Base-by-base conservation (phyloP, 1,140 invertebrate genomes). In the Calliopsis andreniformis region DNA sequence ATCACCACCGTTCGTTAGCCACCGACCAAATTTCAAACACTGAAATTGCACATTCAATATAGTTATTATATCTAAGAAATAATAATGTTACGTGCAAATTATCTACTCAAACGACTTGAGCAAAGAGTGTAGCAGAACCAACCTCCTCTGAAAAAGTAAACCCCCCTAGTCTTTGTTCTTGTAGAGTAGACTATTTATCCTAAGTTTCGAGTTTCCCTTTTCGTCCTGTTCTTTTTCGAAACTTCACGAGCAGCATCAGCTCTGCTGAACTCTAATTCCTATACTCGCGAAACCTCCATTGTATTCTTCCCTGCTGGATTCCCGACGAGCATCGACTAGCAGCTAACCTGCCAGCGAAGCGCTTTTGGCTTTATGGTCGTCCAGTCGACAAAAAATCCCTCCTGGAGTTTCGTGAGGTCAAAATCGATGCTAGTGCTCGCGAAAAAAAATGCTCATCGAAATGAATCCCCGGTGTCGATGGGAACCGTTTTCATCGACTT, bases 401-500 rank as follows among this genome's bases (percentile, higher is more conserved):
- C 5, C 7, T 14, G 45, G 20, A 32, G 23, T 49, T 51, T 35
- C 64, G 49, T 32, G 5, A 30, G 23, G 10, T 51, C 10, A 12
- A 12, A 23, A 51, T 62, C 39, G 59, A 45, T 16, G 39, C 23
- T 35, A 4, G 8, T 30, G 32, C 20, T 55, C 4, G 28, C n/a
- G n/a, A n/a, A n/a, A 58, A 35, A 58, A 58, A 30, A 16, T 59
- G 42, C 23, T 7, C 42, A 20, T 16, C 61, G 23, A 47, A 47
- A 23, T 47, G 43, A 30, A 49, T 49, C 42, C 43, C 10, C 43
- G 7, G 10, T 18, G 45, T 51, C 28, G 12, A 18, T 2, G 45
- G 28, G 23, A 51, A 51, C 32, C 63, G 30, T 35, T 35, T 35
- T 23, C n/a, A 51, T 66, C 63, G 45, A 49, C 47, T 66, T 51